Evolutionary conservation across 35 echinoderm and acorn worm genomes (phyloP).

Genomic region (Apostichopus parvimensis): DNA sequence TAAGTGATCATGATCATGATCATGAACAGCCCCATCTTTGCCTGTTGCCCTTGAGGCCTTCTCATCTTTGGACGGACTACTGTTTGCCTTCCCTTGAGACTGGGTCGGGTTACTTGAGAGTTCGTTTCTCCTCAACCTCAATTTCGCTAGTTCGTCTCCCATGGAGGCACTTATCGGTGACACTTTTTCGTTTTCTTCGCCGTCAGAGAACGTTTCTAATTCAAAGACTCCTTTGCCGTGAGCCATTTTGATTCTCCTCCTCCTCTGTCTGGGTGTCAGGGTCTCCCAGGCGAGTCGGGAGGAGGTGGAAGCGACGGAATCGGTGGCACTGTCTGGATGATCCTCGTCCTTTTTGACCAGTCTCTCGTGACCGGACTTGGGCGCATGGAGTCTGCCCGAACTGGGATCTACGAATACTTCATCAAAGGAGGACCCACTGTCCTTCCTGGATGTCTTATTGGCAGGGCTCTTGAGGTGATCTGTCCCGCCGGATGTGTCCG

Average conservation of each 20-base stretch:
- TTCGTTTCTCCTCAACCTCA: slow-evolving; percentile 13
- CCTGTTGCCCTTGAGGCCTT: neutral
- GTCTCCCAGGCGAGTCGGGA: slow-evolving; percentile 88
- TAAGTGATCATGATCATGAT: slow-evolving; percentile 26
- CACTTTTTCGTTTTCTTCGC: slow-evolving; percentile 7
- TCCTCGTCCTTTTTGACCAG: slow-evolving; percentile 48
- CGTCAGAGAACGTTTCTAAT: slow-evolving; percentile 42
- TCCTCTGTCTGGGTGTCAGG: slow-evolving; percentile 81
- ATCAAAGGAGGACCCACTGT: slow-evolving; percentile 48
- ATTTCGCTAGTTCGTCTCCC: neutral
- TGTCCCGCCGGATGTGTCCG: slow-evolving; percentile 41
- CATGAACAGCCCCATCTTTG: neutral
- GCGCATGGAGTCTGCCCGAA: slow-evolving; percentile 27
- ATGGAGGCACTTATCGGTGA: neutral
- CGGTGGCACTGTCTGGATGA: slow-evolving; percentile 58
- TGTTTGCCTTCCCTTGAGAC: slow-evolving; percentile 8
- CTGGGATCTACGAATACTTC: slow-evolving; percentile 33
- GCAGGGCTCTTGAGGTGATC: slow-evolving; percentile 14
- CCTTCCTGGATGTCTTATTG: slow-evolving; percentile 19
- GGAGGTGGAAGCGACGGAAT: slow-evolving; percentile 45
- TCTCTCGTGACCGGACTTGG: slow-evolving; percentile 15
- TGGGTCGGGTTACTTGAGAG: neutral
- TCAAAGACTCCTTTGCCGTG: slow-evolving; percentile 34
- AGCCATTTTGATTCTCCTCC: slow-evolving; percentile 79
- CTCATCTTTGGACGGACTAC: slow-evolving; percentile 20